Base-by-base conservation (phyloP, 2,888 invertebrate species). In the Buathra laborator region DNA sequence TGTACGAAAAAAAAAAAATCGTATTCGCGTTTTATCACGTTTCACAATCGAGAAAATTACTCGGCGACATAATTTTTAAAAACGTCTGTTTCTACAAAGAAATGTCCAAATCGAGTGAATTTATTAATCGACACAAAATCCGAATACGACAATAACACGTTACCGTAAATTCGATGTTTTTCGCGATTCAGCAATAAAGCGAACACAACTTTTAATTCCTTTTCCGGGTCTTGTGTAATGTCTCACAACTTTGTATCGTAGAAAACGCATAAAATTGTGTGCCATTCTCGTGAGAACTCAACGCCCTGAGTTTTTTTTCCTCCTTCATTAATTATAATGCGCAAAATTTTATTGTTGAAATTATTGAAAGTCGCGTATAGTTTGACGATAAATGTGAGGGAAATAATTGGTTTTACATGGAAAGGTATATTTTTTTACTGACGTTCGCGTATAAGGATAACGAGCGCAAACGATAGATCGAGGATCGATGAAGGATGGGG, bases 31-130 rank as follows among this genome's bases (percentile, higher is more conserved):
- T 70, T 68, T 24, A 83, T 53, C 70, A 32, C 44, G 51, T 83
- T 74, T 83, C 29, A 53, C 68, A 53, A 74, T 79, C 67, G 56
- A 6, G 53, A n/a, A 79, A 79, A 75, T 19, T 37, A 44, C 37
- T 62, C 44, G 9, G 44, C 37, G 48, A n/a, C 53, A 81, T 70
- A 64, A 70, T 62, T 72, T 46, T 76, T 44, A 51, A 51, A 29
- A 48, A 5, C 24, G 24, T 24, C 24, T 24, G 24, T 24, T 2
- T 24, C 24, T 24, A 3, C 24, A 24, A 24, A 24, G 24, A 24
- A 24, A 24, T 24, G 29, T 16, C 62, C 43, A 48, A 76, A 68
- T 43, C 56, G 44, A 74, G 59, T 66, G 14, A 51, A 74, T 66
- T 59, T 77, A 16, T 74, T 72, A 44, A 72, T 67, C 66, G 74